Evolutionary conservation across 2,797 vertebrate species (phyloP).

Genomic region (Alosa sapidissima): DNA sequence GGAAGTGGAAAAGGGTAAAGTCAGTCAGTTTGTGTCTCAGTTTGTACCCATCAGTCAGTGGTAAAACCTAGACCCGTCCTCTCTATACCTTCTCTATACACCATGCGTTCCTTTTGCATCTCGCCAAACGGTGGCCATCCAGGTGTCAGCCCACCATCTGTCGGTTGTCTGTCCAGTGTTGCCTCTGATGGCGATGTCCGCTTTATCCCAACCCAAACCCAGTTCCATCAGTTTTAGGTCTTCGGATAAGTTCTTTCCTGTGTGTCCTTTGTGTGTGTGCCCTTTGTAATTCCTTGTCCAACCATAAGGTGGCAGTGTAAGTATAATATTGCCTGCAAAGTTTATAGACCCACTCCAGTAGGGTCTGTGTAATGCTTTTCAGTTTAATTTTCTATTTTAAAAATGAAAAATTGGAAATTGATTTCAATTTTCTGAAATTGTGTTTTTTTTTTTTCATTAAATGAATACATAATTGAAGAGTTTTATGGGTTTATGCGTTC

Average conservation of each 20-base stretch:
- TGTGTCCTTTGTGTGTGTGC: neutral
- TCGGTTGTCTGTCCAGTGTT: conserved; percentile 5
- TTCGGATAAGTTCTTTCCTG: neutral
- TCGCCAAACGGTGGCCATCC: neutral
- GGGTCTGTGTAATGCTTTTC: no score
- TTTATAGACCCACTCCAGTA: neutral
- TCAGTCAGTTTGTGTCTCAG: neutral
- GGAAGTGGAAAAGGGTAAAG: neutral
- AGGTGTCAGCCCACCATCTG: conserved; percentile 1
- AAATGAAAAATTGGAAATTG: no score
- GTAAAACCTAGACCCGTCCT: neutral
- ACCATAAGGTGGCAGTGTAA: conserved; percentile 2
- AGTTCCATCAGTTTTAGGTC: neutral
- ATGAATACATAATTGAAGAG: no score
- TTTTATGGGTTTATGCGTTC: no score
- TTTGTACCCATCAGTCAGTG: neutral
- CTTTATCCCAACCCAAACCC: conserved; percentile 1
- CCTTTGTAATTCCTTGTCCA: neutral
- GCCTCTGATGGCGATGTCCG: neutral
- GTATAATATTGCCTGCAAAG: neutral
- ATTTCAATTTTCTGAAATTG: no score
- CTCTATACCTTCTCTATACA: neutral
- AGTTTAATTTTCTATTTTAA: no score
- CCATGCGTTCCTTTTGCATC: neutral
- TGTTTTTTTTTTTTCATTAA: no score